Base-by-base conservation (phyloP, 2,797 vertebrate species). In the Lemur catta region DNA sequence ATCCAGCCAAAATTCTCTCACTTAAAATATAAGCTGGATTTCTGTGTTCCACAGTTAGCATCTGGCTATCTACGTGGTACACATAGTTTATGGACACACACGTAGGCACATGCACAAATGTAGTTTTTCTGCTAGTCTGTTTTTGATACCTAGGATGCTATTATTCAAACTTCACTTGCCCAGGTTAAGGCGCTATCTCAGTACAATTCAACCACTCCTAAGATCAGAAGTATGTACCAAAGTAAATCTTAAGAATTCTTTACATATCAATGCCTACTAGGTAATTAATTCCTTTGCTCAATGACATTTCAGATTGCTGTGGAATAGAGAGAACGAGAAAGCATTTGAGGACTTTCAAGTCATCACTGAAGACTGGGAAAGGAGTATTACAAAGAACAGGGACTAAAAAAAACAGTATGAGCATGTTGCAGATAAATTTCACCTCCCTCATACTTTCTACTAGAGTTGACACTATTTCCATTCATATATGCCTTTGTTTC, bases 21-120 rank as follows among this genome's bases (percentile, higher is more conserved):
- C 76, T 95, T 95, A 81, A 96, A 88, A 88, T 55, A 33, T 26
- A 75, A 95, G 65, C 35, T 89, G 43, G 9, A 65, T 11, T 84
- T 79, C 8, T n/a, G 13, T 79, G 8, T 65, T 87, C 33, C 48
- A 52, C 18, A 67, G 15, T 48, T 69, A 74, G 48, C 41, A 74
- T 76, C 61, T 89, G 82, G 35, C 82, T 52, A 35, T 65, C 26
- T 35, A 17, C 55, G 59, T 87, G 46, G 20, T 35, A n/a, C 12
- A 15, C 11, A 6, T 22, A 71, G 14, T 84, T 76, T 41, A 76
- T 14, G 82, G n/a, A 85, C 57, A 76, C 9, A 59, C 18, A 74
- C 20, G 52, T 24, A 82, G 35, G 75, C 12, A 81, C 30, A 79
- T 50, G 30, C 20, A 76, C 59, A 93, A 12, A 41, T 12, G 6